These are phyloP conservation scores for Schizopygopsis malacanthus DNA, from an alignment of 2,797 vertebrate species.

Conservation along the genomic window DNA sequence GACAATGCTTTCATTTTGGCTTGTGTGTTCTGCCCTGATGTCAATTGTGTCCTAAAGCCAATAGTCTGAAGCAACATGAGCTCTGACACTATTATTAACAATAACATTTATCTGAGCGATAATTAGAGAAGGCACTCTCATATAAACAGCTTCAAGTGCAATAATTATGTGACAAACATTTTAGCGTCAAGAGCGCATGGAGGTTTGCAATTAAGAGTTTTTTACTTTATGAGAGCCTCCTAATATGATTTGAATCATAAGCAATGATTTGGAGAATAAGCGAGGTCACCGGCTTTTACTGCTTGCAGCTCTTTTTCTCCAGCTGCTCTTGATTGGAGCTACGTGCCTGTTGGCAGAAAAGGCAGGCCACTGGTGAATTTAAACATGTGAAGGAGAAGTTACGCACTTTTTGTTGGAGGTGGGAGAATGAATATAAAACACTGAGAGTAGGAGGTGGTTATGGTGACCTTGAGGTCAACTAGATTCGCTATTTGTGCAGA, in stretches of 20 bases:
- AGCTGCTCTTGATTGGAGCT: not conserved
- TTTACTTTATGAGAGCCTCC: conserved; percentile 40
- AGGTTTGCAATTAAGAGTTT: conserved; percentile 36
- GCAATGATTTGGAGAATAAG: conserved; percentile 20
- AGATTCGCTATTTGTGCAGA: not conserved
- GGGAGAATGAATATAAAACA: conserved; percentile 19
- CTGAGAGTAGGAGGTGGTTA: not conserved
- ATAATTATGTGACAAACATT: conserved; percentile 54
- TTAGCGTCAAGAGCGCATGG: conserved; percentile 9
- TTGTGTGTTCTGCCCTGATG: conserved; percentile 10
- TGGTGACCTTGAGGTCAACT: not conserved
- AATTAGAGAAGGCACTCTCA: conserved; percentile 55
- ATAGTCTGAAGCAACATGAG: conserved; percentile 31
- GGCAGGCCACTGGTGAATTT: not conserved
- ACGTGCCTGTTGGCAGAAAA: conserved; percentile 19
- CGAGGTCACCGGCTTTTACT: conserved; percentile 35
- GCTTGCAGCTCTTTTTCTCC: conserved; percentile 15
- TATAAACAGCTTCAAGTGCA: conserved; percentile 54
- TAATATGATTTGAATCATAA: conserved; percentile 55
- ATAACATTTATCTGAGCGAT: conserved; percentile 54
- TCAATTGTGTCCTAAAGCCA: conserved; percentile 49
- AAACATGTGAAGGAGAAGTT: not conserved
- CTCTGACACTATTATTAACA: conserved; percentile 56
- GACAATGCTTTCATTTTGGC: not conserved
- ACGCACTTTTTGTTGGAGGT: not conserved